Percentiles rank a stretch among this genome's conserved stretches.
phyloP scores from a whole-genome alignment of 2,888 invertebrate genomes.

The Ochlodes sylvanus region DNA sequence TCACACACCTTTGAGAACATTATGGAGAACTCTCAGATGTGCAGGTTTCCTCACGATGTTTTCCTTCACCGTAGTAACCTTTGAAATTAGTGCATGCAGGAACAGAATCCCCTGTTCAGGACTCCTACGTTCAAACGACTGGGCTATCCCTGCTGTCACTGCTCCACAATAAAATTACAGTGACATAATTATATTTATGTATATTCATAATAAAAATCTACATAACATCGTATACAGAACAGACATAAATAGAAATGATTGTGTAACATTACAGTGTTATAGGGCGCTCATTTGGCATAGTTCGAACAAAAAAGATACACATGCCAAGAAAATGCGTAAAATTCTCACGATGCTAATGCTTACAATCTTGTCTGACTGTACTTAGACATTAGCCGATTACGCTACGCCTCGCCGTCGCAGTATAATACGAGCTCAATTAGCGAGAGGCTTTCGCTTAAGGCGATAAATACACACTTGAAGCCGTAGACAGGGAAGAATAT shows the following conservation, averaged over 20 bases:
- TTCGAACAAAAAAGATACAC: neutral
- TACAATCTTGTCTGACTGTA: constrained; percentile 3
- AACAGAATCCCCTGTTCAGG: too few species aligned
- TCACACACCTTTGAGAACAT: too few species aligned
- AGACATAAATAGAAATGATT: neutral
- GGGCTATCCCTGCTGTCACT: too few species aligned
- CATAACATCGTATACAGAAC: neutral
- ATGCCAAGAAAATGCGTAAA: constrained; percentile 2
- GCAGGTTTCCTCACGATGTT: too few species aligned
- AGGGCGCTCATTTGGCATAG: neutral
- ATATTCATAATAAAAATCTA: too few species aligned
- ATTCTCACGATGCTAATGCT: constrained; percentile 6
- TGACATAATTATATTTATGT: too few species aligned
- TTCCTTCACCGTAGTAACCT: too few species aligned
- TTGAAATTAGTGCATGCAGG: too few species aligned
- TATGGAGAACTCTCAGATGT: too few species aligned
- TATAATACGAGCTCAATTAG: constrained; percentile 13
- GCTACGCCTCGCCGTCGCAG: neutral
- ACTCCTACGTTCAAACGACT: too few species aligned
- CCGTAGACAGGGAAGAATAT: too few species aligned
- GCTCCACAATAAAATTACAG: too few species aligned
- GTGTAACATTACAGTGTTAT: neutral
- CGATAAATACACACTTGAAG: constrained; percentile 6
- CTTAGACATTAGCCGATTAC: constrained; percentile 15
- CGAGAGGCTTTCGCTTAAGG: constrained; percentile 11